Percentiles rank a stretch among this genome's conserved stretches.
Evolutionary conservation across 2,797 vertebrate genomes (phyloP).

Genomic region (Pempheris klunzingeri): DNA sequence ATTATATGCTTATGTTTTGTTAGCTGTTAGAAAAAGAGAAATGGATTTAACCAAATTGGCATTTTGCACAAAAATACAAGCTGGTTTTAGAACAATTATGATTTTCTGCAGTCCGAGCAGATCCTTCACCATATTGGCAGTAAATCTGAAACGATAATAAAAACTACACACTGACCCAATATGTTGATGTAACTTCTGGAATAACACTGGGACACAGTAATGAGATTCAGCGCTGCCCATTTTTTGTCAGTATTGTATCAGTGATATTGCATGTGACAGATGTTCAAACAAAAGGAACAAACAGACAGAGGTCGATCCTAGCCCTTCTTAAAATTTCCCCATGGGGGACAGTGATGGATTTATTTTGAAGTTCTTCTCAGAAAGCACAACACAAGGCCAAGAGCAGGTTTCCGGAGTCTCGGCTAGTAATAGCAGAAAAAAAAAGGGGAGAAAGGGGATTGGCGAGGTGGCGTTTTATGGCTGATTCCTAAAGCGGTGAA

Average conservation of each 20-base stretch:
- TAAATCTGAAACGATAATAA: neutral
- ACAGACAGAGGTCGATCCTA: slow-evolving; percentile 35
- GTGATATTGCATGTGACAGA: slow-evolving; percentile 30
- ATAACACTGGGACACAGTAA: neutral
- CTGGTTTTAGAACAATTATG: neutral
- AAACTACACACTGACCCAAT: neutral
- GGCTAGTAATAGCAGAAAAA: slow-evolving; percentile 24
- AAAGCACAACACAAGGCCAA: slow-evolving; percentile 38
- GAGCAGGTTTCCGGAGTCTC: slow-evolving; percentile 21
- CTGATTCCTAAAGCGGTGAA: slow-evolving; percentile 51
- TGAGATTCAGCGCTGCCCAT: slow-evolving; percentile 6
- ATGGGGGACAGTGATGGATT: slow-evolving; percentile 59
- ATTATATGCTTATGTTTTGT: too few species aligned
- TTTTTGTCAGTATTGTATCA: slow-evolving; percentile 1
- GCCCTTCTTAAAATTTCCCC: slow-evolving; percentile 19
- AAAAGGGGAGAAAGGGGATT: slow-evolving; percentile 7
- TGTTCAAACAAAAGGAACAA: slow-evolving; percentile 33
- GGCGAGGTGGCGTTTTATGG: slow-evolving; percentile 41
- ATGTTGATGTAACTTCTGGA: neutral
- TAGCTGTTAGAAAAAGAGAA: neutral
- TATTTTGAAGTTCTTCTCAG: slow-evolving; percentile 50
- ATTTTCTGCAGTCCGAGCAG: neutral
- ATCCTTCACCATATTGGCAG: neutral
- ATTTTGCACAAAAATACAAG: neutral
- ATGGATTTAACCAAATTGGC: neutral